These are phyloP conservation scores for Ochlodes sylvanus DNA, from an alignment of 2,888 invertebrate species.

Conservation along the genomic window DNA sequence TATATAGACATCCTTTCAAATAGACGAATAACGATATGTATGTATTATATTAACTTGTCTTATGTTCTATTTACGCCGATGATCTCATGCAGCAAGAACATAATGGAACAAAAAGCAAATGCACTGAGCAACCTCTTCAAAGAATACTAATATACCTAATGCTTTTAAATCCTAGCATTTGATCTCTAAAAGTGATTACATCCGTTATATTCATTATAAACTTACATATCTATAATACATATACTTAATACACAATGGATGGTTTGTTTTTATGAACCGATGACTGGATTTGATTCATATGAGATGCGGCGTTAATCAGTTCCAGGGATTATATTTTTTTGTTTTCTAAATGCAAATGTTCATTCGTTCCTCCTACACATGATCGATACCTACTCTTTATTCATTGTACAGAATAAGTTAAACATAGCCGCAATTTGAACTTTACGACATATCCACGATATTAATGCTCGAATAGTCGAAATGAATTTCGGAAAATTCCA, in stretches of 20 bases:
- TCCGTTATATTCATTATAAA: constrained; percentile 51
- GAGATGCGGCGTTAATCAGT: constrained; percentile 47
- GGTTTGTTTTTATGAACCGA: constrained; percentile 58
- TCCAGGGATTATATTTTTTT: not conserved
- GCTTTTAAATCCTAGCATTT: constrained; percentile 5
- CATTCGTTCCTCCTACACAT: constrained; percentile 8
- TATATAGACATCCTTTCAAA: not conserved
- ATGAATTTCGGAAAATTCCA: no score
- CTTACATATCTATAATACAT: constrained; percentile 47
- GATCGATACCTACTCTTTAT: not conserved
- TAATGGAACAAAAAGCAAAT: constrained; percentile 32
- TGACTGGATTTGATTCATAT: constrained; percentile 61
- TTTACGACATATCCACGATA: no score
- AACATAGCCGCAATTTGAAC: no score
- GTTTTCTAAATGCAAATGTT: constrained; percentile 25
- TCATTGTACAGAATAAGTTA: not conserved
- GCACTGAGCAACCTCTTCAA: constrained; percentile 11
- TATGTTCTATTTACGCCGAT: constrained; percentile 25
- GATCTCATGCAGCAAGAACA: constrained; percentile 32
- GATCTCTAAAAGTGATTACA: constrained; percentile 46
- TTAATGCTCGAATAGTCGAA: no score
- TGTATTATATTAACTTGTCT: not conserved
- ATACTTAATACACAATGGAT: constrained; percentile 53
- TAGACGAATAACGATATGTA: constrained; percentile 8
- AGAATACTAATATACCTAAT: not conserved